Evolutionary conservation across 2,113 vertebrate species (phyloP), one percentile per base, ranked within the genome.

Genomic region (Mesitornis unicolor): DNA sequence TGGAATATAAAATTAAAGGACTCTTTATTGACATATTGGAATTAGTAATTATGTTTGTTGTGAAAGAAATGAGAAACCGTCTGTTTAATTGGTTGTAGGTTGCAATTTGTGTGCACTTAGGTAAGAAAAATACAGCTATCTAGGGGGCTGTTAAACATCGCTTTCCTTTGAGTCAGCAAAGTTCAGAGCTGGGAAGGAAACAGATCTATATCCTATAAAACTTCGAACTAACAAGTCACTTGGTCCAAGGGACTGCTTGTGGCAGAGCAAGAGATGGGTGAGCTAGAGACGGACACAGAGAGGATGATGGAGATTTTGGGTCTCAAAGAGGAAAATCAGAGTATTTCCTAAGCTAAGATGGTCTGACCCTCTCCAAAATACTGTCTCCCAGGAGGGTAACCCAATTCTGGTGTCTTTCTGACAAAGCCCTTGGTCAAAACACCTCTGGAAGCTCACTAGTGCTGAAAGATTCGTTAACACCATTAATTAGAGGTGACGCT

Each of bases 31-130:
- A 93, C 86, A 59, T 86, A 76, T 93, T 11, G 11, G 91, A 95
- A 95, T 94, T 96, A 94, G 82, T 92, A 95, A 95, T 94, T 70
- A 92, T 31, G 35, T 97, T 96, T 94, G 94, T 92, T 83, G 80
- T 22, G 61, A 69, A 87, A 85, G 75, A 94, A 96, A 94, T 25
- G 61, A 94, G 91, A 91, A 93, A 65, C 59, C 1, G 10, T 78
- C 92, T 92, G 78, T 86, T 95, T 97, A 98, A 97, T 97, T 95
- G 96, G 90, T 95, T 79, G 18, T 85, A 89, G 82, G 90, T 47
- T 96, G 96, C 95, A 95, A 97, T 97, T 96, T 96, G 96, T 84
- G 94, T 87, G 90, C 94, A 88, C 75, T 96, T 96, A 94, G 75
- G 80, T 94, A 96, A 74, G 90, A 93, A 95, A 95, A 96, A 95